A percentile compares a stretch with the other conserved stretches of the same genome.
These are phyloP conservation scores for Leguminivora glycinivorella DNA, from an alignment of 1,140 invertebrate species.

Conservation along the genomic window DNA sequence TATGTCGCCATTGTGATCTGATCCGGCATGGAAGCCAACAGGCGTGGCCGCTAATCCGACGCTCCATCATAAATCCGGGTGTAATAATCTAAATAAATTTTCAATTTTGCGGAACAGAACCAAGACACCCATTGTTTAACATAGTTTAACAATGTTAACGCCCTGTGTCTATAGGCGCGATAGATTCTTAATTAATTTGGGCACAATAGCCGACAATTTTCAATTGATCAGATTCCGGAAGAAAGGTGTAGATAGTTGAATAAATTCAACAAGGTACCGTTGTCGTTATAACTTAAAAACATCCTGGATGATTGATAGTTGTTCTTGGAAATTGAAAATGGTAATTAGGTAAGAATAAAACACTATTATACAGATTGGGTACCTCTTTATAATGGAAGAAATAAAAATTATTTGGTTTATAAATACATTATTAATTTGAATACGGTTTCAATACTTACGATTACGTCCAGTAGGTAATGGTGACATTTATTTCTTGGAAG, in stretches of 20 bases:
- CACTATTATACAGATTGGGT: too few species aligned
- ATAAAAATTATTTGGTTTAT: too few species aligned
- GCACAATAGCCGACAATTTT: not conserved
- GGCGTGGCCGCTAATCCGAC: slow-evolving; percentile 12
- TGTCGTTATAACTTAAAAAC: too few species aligned
- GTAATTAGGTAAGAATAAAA: too few species aligned
- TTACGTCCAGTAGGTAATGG: too few species aligned
- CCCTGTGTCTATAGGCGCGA: not conserved
- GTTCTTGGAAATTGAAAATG: too few species aligned
- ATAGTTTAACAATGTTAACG: not conserved
- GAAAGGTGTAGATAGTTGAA: not conserved
- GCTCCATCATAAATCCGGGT: slow-evolving; percentile 38
- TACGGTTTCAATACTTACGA: too few species aligned
- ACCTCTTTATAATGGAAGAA: too few species aligned
- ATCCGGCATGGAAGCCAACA: slow-evolving; percentile 3
- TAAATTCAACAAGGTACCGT: too few species aligned
- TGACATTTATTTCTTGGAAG: too few species aligned
- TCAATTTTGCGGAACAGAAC: slow-evolving; percentile 16
- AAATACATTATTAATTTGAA: too few species aligned
- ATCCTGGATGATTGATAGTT: too few species aligned
- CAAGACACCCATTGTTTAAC: not conserved
- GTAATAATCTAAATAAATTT: slow-evolving; percentile 38
- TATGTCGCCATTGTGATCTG: slow-evolving; percentile 1
- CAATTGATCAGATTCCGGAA: not conserved
- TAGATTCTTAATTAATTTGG: not conserved